Base-by-base conservation (phyloP, 92 coral and sea anemone genomes). In the Chrysogorgia sp. region DNA sequence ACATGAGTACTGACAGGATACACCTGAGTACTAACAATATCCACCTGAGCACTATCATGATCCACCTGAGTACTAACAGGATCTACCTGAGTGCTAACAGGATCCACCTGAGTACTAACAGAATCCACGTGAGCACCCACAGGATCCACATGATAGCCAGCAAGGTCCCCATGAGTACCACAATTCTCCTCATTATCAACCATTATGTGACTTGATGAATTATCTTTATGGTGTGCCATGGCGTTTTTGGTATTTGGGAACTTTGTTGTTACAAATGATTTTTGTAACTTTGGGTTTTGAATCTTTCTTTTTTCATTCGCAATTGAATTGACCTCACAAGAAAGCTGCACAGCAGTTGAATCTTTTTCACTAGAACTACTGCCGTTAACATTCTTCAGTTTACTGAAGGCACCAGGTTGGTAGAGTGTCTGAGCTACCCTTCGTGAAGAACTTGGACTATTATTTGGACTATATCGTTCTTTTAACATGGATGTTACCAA, bases 361-460 rank as follows among this genome's bases (percentile, higher is more conserved):
- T 14, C 32, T 57, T 57, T 23, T 19, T 57, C 34, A 29, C 9
- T 7, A 43, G 10, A 43, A 57, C 24, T 2, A 31, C 19, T 43
- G 23, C 48, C 60, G 2, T 75, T 31, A 34, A 72, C 57, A 0
- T 13, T 40, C 49, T 71, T 77, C 45, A 74, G 62, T 52, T 34
- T 80, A 15, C 89, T 80, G 40, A 91, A 71, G 71, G 98, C 98
- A 8, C 90, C 86, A 13, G 97, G 98, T 22, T 74, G 74, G 71
- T 91, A 96, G 14, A 86, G 40, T 5, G 76, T 60, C 79, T 92
- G 97, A 47, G 92, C 92, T 20, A 97, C 97, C 28, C 90, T 88
- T 52, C 64, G 79, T 30, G 65, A 40, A 12, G 79, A 29, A 19
- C 29, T 37, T 37, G 79, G 79, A 53, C 63, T 52, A 28, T 34